Base-by-base conservation (phyloP, 2,113 vertebrate genomes). In the Ictalurus punctatus region DNA sequence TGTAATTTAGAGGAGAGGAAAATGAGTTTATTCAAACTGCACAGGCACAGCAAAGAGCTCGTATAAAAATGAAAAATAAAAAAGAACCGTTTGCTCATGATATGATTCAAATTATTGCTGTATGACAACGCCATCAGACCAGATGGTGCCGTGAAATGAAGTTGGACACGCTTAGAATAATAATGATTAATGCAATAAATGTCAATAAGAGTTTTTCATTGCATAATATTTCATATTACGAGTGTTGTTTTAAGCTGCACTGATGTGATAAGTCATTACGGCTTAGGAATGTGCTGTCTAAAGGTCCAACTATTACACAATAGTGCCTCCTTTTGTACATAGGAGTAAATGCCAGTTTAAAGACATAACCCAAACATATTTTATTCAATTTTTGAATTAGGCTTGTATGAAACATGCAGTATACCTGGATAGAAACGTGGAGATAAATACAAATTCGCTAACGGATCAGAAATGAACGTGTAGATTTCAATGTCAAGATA, bases 71-170 rank as follows among this genome's bases (percentile, higher is more conserved):
- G 40, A 65, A 74, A 27, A 84, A 30, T 7, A 84, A 84, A 88
- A 56, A 63, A 23, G 17, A 80, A 44, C 30, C 17, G 16, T 54
- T 84, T 84, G 73, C 23, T 12, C 10, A 5, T 69, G 82, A 85
- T 40, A 21, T 61, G 83, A 84, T 61, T 37, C 56, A 76, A 34
- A 65, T 85, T 58, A 79, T 40, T 13, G 44, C 82, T 67, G 12
- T 74, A 61, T 44, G 37, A 56, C 61, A 52, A 5, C 63, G 2
- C 63, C 25, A n/a, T 23, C 1, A 34, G 48, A 17, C 86, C 86
- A 87, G 76, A 87, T 69, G 86, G 78, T 82, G 44, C 78, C 25
- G 44, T 48, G 25, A 30, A 83, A 83, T 69, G 44, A 83, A 88
- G 34, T 74, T n/a, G 67, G 67, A 83, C 34, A 27, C 27, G 34